phyloP scores from a whole-genome alignment of 2,113 vertebrate species.

The Neoarius graeffei region DNA sequence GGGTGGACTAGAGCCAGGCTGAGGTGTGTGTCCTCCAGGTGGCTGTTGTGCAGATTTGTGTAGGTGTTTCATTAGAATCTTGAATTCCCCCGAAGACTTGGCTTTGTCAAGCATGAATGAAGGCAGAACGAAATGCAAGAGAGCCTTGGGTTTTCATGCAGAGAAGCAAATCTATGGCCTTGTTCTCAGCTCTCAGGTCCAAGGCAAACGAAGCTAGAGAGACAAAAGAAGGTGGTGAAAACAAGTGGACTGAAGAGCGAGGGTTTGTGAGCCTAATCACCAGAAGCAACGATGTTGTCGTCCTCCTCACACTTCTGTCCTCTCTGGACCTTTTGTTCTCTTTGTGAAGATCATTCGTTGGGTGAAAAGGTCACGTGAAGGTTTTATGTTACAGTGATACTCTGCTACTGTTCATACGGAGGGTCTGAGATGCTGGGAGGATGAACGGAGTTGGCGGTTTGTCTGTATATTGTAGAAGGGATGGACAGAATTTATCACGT shows the following conservation, averaged over 20 bases:
- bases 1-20: neutral
- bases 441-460: neutral
- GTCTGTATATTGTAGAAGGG: neutral
- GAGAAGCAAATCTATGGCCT: neutral
- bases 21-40: neutral
- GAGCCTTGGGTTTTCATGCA: neutral
- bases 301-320: neutral
- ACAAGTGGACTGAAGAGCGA: conserved; percentile 2
- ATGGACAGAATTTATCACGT: neutral
- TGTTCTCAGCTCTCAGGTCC: conserved; percentile 16
- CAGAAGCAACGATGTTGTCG: conserved; percentile 5
- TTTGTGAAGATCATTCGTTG: neutral
- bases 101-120: neutral
- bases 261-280: conserved; percentile 13
- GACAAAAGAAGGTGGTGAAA: conserved; percentile 10
- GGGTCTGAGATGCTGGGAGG: neutral
- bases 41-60: neutral
- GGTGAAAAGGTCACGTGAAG: conserved; percentile 25
- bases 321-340: neutral
- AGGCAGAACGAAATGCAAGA: neutral
- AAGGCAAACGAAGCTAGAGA: conserved; percentile 30
- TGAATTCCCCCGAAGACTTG: neutral
- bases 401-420: neutral
- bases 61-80: neutral
- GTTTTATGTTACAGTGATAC: conserved; percentile 22